phyloP scores from a whole-genome alignment of 2,113 vertebrate species.

The Pangasianodon hypophthalmus region DNA sequence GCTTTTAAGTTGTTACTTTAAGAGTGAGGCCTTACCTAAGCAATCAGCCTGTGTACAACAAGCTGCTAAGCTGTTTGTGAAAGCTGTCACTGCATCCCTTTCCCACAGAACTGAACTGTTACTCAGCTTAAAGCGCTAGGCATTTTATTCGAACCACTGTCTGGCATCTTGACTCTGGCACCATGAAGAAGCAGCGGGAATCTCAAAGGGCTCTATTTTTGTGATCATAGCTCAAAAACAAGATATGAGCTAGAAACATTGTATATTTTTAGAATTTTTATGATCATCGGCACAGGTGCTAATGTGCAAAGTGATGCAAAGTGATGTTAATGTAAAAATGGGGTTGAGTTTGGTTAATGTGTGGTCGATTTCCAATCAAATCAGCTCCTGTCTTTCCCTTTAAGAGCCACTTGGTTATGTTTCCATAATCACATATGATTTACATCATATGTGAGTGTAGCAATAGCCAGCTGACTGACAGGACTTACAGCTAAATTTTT shows the following conservation, averaged over 20 bases:
- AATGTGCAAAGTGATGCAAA: neutral
- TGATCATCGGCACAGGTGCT: neutral
- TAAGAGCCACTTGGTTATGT: neutral
- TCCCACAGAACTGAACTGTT: constrained; percentile 1
- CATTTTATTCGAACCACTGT: constrained; percentile 13
- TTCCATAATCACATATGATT: neutral
- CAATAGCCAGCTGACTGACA: neutral
- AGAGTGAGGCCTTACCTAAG: constrained; percentile 29
- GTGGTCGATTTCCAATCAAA: neutral
- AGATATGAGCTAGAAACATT: neutral
- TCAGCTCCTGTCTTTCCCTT: neutral
- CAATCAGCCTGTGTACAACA: constrained; percentile 13
- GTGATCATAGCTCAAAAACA: neutral
- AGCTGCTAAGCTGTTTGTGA: constrained; percentile 6
- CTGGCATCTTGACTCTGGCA: neutral
- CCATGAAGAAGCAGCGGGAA: neutral
- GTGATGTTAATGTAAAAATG: neutral
- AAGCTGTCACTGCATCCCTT: constrained; percentile 10
- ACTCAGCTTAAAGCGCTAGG: neutral
- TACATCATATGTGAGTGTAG: neutral
- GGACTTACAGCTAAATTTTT: neutral
- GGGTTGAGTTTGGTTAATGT: neutral
- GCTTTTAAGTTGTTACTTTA: constrained; percentile 40
- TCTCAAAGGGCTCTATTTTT: neutral
- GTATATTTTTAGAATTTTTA: neutral